Percentiles rank a stretch among this genome's conserved stretches.
Evolutionary conservation across 1,140 invertebrate species (phyloP).

Genomic region (Planococcus citri): DNA sequence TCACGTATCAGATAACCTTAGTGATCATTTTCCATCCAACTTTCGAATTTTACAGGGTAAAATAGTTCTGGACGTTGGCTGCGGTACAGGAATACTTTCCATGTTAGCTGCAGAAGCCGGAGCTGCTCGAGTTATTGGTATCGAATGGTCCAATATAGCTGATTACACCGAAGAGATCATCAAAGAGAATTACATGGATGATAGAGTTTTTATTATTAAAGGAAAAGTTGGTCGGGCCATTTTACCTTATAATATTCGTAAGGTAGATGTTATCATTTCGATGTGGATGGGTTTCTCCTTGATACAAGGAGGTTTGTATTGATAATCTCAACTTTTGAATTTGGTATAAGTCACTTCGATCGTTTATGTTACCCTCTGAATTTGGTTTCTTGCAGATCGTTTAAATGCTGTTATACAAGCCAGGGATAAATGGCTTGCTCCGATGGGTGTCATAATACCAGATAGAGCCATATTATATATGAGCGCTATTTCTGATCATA

Average conservation of each 20-base stretch:
- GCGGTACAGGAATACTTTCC: conserved; percentile 91
- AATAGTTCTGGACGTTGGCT: conserved; percentile 89
- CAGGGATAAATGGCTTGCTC: not conserved
- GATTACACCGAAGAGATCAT: conserved; percentile 74
- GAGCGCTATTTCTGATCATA: not conserved
- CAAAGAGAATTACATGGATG: conserved; percentile 47
- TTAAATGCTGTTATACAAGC: not conserved
- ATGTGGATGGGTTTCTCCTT: conserved; percentile 99
- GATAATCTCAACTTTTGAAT: not conserved
- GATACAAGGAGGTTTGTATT: conserved; percentile 86
- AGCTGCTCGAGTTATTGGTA: conserved; percentile 79
- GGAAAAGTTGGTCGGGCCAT: not conserved
- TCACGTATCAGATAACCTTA: not conserved
- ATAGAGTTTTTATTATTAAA: not conserved
- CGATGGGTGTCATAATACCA: not conserved
- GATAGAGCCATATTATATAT: not conserved
- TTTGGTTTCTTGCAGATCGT: not conserved
- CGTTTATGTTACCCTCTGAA: not conserved
- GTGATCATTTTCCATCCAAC: not conserved
- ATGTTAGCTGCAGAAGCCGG: conserved; percentile 92
- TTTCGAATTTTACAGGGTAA: conserved; percentile 53
- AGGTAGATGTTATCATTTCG: conserved; percentile 92
- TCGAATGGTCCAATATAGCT: conserved; percentile 82
- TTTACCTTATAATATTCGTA: conserved; percentile 51
- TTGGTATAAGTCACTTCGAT: not conserved